Conservation (phyloP, 1,140 invertebrate genomes). For the Theocolax elegans region DNA sequence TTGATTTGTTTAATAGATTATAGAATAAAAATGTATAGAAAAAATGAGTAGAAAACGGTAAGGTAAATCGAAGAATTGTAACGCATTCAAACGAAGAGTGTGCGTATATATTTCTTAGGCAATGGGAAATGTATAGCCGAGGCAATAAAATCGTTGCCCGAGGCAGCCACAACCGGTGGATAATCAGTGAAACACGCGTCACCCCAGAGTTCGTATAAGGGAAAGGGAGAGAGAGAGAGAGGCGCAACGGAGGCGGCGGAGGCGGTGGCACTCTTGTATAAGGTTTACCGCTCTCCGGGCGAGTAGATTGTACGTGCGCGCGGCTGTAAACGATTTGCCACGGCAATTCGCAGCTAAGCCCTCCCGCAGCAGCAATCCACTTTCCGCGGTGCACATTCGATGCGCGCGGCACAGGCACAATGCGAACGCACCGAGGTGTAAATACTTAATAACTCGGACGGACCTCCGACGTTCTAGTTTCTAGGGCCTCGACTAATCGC, state of each 20-base stretch:
- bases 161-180: background rate
- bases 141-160: no score
- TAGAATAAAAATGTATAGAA: no score
- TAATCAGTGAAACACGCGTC: constrained; percentile 7
- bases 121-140: no score
- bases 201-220: no score
- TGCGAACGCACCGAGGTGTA: constrained; percentile 18
- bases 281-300: background rate
- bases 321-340: constrained; percentile 13
- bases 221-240: background rate
- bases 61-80: no score
- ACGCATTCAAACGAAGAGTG: no score
- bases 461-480: background rate
- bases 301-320: background rate
- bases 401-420: constrained; percentile 9
- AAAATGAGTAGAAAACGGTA: no score
- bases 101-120: no score
- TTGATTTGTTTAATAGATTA: no score
- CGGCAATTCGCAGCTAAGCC: constrained; percentile 6
- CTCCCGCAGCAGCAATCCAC: no score
- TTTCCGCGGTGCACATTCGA: background rate
- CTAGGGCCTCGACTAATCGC: constrained; percentile 7
- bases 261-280: no score
- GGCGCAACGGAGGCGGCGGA: no score
- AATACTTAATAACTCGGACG: constrained; percentile 38